Percentiles rank a stretch among this genome's conserved stretches.
phyloP scores from a whole-genome alignment of 2,113 vertebrate genomes.

The Panurus biarmicus region DNA sequence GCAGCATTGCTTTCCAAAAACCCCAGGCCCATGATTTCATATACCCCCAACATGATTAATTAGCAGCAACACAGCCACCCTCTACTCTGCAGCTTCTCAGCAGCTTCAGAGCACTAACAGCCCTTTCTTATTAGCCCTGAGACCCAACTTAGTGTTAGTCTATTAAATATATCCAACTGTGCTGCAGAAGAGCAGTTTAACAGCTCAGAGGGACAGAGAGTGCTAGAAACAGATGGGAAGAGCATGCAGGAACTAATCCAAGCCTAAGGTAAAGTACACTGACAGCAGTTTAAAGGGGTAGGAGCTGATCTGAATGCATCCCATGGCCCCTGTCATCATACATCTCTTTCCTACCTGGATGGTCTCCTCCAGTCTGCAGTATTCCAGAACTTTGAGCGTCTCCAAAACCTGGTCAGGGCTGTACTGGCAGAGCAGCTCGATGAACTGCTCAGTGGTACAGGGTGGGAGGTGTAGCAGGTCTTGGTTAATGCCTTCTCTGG shows the following conservation, averaged over 20 bases:
- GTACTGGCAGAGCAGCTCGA: conserved; percentile 84
- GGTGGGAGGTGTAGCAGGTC: conserved; percentile 68
- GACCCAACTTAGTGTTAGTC: background rate
- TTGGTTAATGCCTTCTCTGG: conserved; percentile 81
- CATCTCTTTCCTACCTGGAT: conserved; percentile 75
- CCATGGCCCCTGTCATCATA: background rate
- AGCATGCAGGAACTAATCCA: background rate
- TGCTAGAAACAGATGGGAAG: background rate
- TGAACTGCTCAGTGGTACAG: conserved; percentile 79
- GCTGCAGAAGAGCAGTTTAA: background rate
- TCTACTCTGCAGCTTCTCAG: background rate
- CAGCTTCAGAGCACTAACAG: background rate
- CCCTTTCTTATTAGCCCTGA: background rate
- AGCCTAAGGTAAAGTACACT: background rate
- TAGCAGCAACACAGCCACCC: background rate
- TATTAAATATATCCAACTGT: background rate
- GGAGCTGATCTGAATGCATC: background rate
- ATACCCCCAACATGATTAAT: background rate
- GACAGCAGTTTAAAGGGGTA: background rate
- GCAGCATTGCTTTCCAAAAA: background rate
- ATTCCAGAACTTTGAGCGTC: conserved; percentile 81
- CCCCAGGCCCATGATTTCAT: background rate
- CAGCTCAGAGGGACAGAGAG: background rate
- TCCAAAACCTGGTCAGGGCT: conserved; percentile 75
- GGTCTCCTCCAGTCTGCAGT: conserved; percentile 88